Conservation (phyloP, 2,888 invertebrate genomes). For the Xestia sexstrigata region DNA sequence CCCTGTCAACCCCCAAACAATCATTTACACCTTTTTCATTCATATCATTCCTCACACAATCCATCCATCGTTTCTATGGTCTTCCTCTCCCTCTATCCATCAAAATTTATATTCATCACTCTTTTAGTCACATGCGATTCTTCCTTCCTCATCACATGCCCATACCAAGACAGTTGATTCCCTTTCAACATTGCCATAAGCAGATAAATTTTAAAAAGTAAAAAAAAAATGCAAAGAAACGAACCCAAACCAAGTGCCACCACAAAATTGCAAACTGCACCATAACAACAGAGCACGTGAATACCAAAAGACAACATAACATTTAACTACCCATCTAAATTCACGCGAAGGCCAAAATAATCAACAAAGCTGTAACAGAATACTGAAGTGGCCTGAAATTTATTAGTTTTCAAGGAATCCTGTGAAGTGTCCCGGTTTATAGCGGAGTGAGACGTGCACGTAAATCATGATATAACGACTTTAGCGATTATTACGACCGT, state of each 20-base stretch:
- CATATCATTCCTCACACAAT: no score
- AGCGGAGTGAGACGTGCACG: constrained; percentile 31
- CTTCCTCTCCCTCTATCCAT: no score
- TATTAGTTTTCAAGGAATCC: constrained; percentile 61
- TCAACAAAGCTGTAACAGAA: constrained; percentile 56
- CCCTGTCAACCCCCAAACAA: no score
- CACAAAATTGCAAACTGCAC: neutral
- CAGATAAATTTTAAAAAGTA: neutral
- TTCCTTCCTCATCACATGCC: no score
- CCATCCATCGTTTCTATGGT: no score
- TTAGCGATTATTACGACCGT: constrained; percentile 36
- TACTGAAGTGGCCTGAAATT: constrained; percentile 45
- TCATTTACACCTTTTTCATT: no score
- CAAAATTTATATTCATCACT: no score
- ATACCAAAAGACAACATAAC: constrained; percentile 16
- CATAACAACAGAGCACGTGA: neutral
- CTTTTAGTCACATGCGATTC: no score
- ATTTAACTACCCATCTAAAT: constrained; percentile 43
- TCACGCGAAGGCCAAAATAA: constrained; percentile 52
- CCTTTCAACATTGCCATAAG: neutral
- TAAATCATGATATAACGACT: constrained; percentile 61
- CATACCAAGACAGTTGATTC: no score
- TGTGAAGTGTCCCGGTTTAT: constrained; percentile 56
- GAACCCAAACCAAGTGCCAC: neutral
- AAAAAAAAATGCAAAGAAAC: neutral